Evolutionary conservation across 2,888 invertebrate genomes (phyloP).

Genomic region (Leptopterna dolabrata): DNA sequence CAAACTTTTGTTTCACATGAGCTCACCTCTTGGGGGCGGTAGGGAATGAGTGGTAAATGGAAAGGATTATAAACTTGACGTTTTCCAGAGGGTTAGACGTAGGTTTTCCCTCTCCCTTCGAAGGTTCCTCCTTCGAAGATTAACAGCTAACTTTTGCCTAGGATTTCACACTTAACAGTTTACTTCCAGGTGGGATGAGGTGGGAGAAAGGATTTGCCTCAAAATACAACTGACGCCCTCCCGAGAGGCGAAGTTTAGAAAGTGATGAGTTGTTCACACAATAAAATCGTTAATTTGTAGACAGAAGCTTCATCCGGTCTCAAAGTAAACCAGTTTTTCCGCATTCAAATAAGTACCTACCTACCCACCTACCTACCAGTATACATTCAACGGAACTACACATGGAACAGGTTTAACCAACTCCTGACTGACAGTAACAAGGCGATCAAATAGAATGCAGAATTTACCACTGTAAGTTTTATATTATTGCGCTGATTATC

Average conservation of each 20-base stretch:
- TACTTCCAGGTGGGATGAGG: conserved; percentile 4
- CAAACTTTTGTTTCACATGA: conserved; percentile 27
- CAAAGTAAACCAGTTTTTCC: background rate
- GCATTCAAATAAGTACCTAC: background rate
- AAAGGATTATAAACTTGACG: conserved; percentile 21
- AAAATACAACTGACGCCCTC: conserved; percentile 16
- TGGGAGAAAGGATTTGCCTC: conserved; percentile 4
- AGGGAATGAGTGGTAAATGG: background rate
- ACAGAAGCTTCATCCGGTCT: background rate
- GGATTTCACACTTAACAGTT: background rate
- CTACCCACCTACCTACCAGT: no score
- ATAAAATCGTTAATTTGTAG: background rate
- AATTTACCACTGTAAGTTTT: no score
- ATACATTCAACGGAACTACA: no score
- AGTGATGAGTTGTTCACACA: background rate
- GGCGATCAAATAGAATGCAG: no score
- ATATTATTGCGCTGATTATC: no score
- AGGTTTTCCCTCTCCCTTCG: background rate
- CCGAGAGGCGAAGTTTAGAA: background rate
- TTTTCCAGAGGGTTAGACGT: background rate
- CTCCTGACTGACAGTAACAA: no score
- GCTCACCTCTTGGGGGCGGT: background rate
- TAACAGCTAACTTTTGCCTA: conserved; percentile 25
- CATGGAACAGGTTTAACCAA: no score
- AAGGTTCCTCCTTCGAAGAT: background rate